These are phyloP conservation scores for Limnephilus marmoratus DNA, from an alignment of 2,888 invertebrate species.

Conservation along the genomic window DNA sequence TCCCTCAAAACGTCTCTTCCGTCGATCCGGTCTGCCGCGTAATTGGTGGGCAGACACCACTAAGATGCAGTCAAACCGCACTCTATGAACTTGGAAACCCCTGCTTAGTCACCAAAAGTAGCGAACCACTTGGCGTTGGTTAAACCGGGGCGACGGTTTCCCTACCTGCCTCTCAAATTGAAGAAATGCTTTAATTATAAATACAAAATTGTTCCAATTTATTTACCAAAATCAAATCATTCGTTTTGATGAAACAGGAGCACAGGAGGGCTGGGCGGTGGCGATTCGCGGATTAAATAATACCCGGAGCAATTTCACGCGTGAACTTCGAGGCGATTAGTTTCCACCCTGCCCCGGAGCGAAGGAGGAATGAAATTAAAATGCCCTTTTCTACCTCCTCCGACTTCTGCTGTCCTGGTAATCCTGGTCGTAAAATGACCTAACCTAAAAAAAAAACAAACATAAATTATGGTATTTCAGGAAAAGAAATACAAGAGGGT, in stretches of 20 bases:
- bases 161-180: no score
- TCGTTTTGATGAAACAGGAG: conserved; percentile 40
- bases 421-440: background rate
- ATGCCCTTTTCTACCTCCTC: conserved; percentile 23
- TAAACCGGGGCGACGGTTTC: no score
- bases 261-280: background rate
- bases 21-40: no score
- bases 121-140: no score
- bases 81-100: no score
- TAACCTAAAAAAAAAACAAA: background rate
- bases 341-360: conserved; percentile 53
- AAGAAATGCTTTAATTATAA: background rate
- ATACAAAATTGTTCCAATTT: background rate
- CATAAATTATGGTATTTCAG: no score
- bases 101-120: no score
- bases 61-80: no score
- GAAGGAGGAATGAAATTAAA: conserved; percentile 45
- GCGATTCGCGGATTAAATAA: conserved; percentile 56
- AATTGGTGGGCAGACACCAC: no score
- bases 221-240: background rate
- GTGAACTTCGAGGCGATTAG: conserved; percentile 62
- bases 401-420: conserved; percentile 31
- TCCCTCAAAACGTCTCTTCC: no score
- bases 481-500: no score
- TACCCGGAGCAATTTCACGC: conserved; percentile 60